Evolutionary conservation across 2,113 vertebrate species (phyloP), one percentile per base, ranked within the genome.

Genomic region (Mormyrus iriodes): DNA sequence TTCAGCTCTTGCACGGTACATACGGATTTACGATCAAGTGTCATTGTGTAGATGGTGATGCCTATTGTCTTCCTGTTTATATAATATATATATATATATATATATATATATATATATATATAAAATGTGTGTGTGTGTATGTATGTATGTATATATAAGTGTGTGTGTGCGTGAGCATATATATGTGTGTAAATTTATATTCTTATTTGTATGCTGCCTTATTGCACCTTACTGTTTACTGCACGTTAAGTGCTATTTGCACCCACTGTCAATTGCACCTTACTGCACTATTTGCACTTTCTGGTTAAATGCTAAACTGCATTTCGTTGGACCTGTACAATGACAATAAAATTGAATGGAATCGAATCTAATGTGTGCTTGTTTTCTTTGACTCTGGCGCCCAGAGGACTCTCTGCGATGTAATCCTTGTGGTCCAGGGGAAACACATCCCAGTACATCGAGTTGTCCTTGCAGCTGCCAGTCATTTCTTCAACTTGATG

Each of bases 401-500:
- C 87, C 90, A 99, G 98, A 98, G 97, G 90, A 98, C 97, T 1
- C 93, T 99, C 0, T 99, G 98, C 95, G 98, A 99, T 91, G 98
- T 99, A 88, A 95, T 97, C 91, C 96, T 99, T 88, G 96, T 97
- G 95, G 98, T 99, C 90, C 97, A 98, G 92, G 98, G 98, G 69
- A 97, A 97, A 92, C 97, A 97, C 92, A 98, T 99, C 35, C 96
- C 96, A 39, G 98, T 97, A 83, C 98, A 99, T 91, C 97, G 98
- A 90, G 97, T 99, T 79, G 98, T 99, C 24, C 96, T 99, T 89
- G 97, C 98, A 88, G 97, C 98, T 88, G 98, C 98, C 83, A 99
- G 98, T 93, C 98, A 98, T 91, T 98, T 99, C 94, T 99, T 99
- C 95, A 98, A 97, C 94, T 96, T 99, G 93, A 99, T 99, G 98